Conservation (phyloP, 2,888 invertebrate genomes). For the Dichetophora obliterata region DNA sequence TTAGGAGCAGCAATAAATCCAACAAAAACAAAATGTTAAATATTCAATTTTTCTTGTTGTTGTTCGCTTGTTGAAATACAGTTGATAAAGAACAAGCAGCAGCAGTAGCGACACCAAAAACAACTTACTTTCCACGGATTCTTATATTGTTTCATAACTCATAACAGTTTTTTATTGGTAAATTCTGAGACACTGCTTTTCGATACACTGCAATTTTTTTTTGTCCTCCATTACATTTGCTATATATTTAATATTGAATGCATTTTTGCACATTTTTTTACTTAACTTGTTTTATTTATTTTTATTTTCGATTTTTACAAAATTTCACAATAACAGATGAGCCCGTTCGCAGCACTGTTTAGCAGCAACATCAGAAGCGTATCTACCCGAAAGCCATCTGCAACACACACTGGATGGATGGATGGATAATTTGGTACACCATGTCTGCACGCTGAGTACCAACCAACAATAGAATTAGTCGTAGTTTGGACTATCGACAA, state of each 20-base stretch:
- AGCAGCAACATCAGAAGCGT: neutral
- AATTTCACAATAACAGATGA: neutral
- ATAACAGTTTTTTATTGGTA: neutral
- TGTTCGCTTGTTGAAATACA: too few species aligned
- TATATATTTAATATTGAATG: neutral
- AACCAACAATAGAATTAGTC: neutral
- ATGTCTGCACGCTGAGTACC: neutral
- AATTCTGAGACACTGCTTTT: neutral
- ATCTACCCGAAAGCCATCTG: slow-evolving; percentile 2
- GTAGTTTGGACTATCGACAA: too few species aligned
- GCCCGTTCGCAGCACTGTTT: neutral
- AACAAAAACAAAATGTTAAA: neutral
- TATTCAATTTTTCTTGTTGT: neutral
- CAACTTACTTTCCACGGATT: neutral
- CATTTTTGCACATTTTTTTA: neutral
- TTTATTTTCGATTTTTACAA: neutral
- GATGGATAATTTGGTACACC: neutral
- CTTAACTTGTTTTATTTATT: neutral
- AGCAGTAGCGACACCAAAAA: neutral
- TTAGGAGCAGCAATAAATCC: neutral
- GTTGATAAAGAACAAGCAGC: neutral
- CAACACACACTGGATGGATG: neutral
- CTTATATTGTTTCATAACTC: neutral
- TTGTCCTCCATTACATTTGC: neutral
- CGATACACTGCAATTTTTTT: neutral